Evolutionary conservation across 2,113 vertebrate species (phyloP), one percentile per base, ranked within the genome.

Genomic region (Furnarius figulus): DNA sequence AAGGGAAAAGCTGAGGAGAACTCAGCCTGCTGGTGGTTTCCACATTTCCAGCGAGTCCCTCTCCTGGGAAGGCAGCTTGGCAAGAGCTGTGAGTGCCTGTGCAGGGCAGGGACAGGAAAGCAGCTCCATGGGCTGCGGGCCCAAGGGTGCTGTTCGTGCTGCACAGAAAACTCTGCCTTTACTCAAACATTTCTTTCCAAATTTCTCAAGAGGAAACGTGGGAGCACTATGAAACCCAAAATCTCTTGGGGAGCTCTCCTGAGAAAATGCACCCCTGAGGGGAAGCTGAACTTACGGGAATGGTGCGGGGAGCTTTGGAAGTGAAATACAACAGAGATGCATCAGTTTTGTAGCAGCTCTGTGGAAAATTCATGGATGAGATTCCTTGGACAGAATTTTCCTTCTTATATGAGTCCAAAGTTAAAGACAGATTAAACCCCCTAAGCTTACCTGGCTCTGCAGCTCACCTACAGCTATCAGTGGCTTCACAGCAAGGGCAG

Each of bases 81-180:
- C 49, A 39, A 27, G 46, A 4, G 7, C 27, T 62, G 65, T 11
- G 53, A 6, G 37, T 2, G 33, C 22, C 3, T 0, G 1, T 25
- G 35, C 40, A 6, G 37, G 5, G 12, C 16, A 47, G 37, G n/a
- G 58, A 6, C 1, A 35, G 42, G 23, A 16, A 4, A 5, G 49
- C 31, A 21, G 17, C 61, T 79, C n/a, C 0, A 0, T 12, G 28
- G 30, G 55, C 35, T 50, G 3, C 66, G 44, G 56, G 23, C n/a
- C 14, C 58, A 25, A 44, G 47, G n/a, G 2, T 52, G 33, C 78
- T 55, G 4, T 19, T 87, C 58, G 5, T 28, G 22, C 2, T 21
- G 73, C 70, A 50, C 0, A 1, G 22, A 5, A 50, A 86, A 8
- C 67, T 20, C 25, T 55, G 63, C 28, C 2, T 68, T 50, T 44